phyloP scores from a whole-genome alignment of 1,140 invertebrate genomes.

The Contarinia nasturtii region DNA sequence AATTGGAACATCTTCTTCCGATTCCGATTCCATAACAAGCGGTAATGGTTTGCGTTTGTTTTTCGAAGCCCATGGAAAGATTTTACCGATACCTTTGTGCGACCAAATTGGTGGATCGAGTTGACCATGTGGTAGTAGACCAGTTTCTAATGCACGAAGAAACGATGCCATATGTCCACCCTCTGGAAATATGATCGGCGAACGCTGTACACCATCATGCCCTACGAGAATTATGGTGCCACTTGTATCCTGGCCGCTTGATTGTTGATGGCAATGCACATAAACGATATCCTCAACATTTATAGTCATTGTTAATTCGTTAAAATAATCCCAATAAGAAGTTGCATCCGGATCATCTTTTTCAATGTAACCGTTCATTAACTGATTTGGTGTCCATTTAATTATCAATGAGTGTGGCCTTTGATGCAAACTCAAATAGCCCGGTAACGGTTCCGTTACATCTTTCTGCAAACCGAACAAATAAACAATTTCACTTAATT shows the following conservation, averaged over 20 bases:
- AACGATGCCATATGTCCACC: conserved; percentile 80
- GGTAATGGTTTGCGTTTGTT: conserved; percentile 35
- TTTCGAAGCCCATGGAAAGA: conserved; percentile 49
- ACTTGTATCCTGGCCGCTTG: conserved; percentile 43
- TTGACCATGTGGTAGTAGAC: conserved; percentile 69
- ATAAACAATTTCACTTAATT: neutral
- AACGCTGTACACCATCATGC: conserved; percentile 82
- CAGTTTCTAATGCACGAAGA: conserved; percentile 78
- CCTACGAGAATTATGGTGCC: conserved; percentile 81
- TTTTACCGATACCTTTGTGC: conserved; percentile 57
- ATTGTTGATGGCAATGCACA: conserved; percentile 74
- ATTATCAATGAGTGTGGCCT: conserved; percentile 46
- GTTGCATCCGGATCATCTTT: conserved; percentile 40
- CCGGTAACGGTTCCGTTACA: conserved; percentile 60
- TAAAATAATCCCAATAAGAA: conserved; percentile 75
- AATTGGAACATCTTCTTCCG: conserved; percentile 41
- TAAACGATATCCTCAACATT: conserved; percentile 79
- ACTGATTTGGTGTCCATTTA: conserved; percentile 77
- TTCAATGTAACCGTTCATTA: conserved; percentile 75
- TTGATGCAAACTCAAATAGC: conserved; percentile 84
- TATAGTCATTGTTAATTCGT: conserved; percentile 70
- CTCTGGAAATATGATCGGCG: conserved; percentile 83
- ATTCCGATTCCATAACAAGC: conserved; percentile 34
- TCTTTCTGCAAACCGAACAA: conserved; percentile 37
- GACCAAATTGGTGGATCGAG: conserved; percentile 87